Percentiles rank a stretch among this genome's conserved stretches.
Evolutionary conservation across 1,140 invertebrate species (phyloP).

Genomic region (Rhynchophorus ferrugineus): DNA sequence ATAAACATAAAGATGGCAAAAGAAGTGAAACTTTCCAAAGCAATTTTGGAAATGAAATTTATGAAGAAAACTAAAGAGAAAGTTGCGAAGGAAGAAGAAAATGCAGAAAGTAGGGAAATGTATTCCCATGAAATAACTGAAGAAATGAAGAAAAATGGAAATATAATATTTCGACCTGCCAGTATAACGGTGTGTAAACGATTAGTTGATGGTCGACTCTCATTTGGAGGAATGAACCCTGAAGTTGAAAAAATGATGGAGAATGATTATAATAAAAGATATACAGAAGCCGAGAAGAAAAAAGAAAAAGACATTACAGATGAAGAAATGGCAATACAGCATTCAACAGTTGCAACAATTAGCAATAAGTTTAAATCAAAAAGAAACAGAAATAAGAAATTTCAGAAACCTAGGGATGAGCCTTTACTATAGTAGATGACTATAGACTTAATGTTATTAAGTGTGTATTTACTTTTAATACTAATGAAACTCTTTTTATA

Average conservation of each 20-base stretch:
- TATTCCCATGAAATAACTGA: slow-evolving; percentile 41
- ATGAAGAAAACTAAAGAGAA: slow-evolving; percentile 84
- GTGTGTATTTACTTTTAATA: too few species aligned
- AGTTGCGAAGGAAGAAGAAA: slow-evolving; percentile 65
- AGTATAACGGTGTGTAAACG: slow-evolving; percentile 70
- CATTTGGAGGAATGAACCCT: slow-evolving; percentile 83
- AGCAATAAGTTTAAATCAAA: slow-evolving; percentile 40
- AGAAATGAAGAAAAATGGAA: slow-evolving; percentile 53
- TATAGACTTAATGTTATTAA: neutral
- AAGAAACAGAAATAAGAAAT: slow-evolving; percentile 29
- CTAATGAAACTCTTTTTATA: too few species aligned
- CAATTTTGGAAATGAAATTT: slow-evolving; percentile 75
- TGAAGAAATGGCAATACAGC: slow-evolving; percentile 57
- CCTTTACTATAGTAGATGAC: neutral
- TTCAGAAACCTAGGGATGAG: slow-evolving; percentile 28
- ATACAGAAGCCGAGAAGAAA: slow-evolving; percentile 40
- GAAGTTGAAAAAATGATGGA: slow-evolving; percentile 71
- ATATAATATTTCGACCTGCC: slow-evolving; percentile 60
- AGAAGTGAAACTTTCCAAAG: slow-evolving; percentile 51
- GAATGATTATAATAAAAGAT: slow-evolving; percentile 44
- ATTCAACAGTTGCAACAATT: slow-evolving; percentile 41
- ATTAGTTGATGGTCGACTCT: slow-evolving; percentile 71
- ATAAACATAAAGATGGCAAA: slow-evolving; percentile 4
- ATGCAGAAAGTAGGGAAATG: slow-evolving; percentile 59
- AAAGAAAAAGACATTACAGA: slow-evolving; percentile 61